Evolutionary conservation across 2,113 vertebrate genomes (phyloP), one percentile per base, ranked within the genome.

Genomic region (Siniperca chuatsi): DNA sequence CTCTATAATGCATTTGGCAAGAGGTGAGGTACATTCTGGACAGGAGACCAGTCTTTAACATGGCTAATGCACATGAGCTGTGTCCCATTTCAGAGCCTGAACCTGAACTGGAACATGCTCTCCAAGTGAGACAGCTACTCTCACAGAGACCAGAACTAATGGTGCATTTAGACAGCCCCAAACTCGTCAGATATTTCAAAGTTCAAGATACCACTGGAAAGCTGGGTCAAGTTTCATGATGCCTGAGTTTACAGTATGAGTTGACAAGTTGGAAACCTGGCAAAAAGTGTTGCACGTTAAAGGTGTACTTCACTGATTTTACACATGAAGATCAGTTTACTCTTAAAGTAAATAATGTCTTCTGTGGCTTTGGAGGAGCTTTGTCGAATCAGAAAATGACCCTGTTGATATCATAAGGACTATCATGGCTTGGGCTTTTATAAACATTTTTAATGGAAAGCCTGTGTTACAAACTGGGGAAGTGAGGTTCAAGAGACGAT

Each of bases 1-100:
- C 42, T 78, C 40, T 15, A 29, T 46, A 76, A 42, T 70, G 64
- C n/a, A n/a, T 71, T 35, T 80, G 29, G 25, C n/a, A 44, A 33
- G 78, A 54, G 29, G 48, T 72, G 25, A 5, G 11, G 18, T 61
- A 33, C 25, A 67, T 66, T 60, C 20, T 67, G n/a, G 23, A 23
- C 44, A 76, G 42, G 33, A 54, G n/a, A 67, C 8, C 40, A 29
- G 50, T 25, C 46, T 55, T 5, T 25, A 37, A 62, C 16, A 35
- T 44, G 21, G 16, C 21, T 5, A 67, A 40, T 15, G 6, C 52
- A 82, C 18, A 73, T 23, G 3, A 62, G 46, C 35, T 44, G 16
- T 58, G 37, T 44, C 29, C 8, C 33, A 40, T 29, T 50, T 40
- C 70, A 42, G 23, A 29, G 21, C 52, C 35, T 54, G 8, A 77